Evolutionary conservation across 35 echinoderm and acorn worm species (phyloP).

Genomic region (Ophioderma brevispina): DNA sequence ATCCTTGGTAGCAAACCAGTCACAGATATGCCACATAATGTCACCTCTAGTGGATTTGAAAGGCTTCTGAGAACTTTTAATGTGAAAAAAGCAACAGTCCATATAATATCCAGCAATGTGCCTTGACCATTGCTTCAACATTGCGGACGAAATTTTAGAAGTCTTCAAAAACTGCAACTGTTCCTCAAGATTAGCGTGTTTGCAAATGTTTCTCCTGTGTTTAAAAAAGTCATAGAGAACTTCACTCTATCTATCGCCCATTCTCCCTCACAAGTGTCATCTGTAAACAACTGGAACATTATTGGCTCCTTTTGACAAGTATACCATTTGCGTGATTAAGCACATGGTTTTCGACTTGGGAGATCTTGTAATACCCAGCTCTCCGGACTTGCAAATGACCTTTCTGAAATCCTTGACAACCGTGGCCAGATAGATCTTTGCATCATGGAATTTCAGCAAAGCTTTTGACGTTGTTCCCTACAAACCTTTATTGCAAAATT

Average conservation of each 20-base stretch:
- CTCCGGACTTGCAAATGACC: constrained; percentile 53
- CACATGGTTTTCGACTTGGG: constrained; percentile 57
- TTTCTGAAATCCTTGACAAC: constrained; percentile 38
- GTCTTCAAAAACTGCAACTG: not conserved
- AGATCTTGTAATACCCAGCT: constrained; percentile 69
- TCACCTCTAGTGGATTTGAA: constrained; percentile 14
- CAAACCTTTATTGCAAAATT: not conserved
- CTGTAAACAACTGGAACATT: constrained; percentile 60
- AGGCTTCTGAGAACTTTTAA: constrained; percentile 24
- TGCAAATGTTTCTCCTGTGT: constrained; percentile 49
- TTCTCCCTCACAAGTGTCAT: constrained; percentile 15
- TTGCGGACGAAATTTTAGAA: constrained; percentile 53
- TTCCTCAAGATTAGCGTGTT: constrained; percentile 47
- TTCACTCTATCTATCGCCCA: constrained; percentile 21
- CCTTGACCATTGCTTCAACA: constrained; percentile 10
- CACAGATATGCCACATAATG: constrained; percentile 5
- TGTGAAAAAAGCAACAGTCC: constrained; percentile 45
- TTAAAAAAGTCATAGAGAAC: constrained; percentile 38
- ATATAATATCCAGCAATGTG: constrained; percentile 22
- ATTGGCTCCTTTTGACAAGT: constrained; percentile 37
- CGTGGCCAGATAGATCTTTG: not conserved
- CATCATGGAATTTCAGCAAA: constrained; percentile 40
- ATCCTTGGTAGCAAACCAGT: not conserved
- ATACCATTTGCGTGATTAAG: constrained; percentile 13
- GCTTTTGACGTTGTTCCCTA: constrained; percentile 44